Conservation (phyloP, 2,888 invertebrate genomes). For the Andrena trimmerana region DNA sequence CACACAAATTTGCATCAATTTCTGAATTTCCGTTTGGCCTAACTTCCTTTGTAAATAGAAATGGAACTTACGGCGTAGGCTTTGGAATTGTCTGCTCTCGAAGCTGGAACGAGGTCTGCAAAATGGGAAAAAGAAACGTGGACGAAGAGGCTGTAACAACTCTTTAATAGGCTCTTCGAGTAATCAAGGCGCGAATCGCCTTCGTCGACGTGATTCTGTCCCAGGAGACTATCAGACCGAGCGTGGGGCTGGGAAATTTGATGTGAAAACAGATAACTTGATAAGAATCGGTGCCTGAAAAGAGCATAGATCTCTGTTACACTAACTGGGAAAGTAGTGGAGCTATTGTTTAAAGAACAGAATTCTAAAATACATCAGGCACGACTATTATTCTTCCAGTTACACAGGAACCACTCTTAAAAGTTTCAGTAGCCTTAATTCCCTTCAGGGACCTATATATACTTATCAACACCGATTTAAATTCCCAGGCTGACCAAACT, state of each 20-base stretch:
- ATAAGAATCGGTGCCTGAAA: not conserved
- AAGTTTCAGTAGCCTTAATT: too few relatives aligned
- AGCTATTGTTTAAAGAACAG: too few relatives aligned
- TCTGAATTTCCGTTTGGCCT: too few relatives aligned
- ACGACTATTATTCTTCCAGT: too few relatives aligned
- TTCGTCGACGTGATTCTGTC: not conserved
- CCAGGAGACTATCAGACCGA: slow-evolving; percentile 17
- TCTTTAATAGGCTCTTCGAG: slow-evolving; percentile 10
- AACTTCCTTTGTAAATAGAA: too few relatives aligned
- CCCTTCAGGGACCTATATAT: too few relatives aligned
- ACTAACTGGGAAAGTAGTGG: not conserved
- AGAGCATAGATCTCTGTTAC: not conserved
- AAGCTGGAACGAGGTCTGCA: not conserved
- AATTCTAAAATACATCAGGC: too few relatives aligned
- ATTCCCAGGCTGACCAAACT: too few relatives aligned
- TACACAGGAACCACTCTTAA: too few relatives aligned
- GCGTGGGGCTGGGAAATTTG: not conserved
- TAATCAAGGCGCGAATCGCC: slow-evolving; percentile 24
- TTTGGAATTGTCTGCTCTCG: not conserved
- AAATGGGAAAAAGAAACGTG: slow-evolving; percentile 4
- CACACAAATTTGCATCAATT: too few relatives aligned
- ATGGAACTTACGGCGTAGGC: too few relatives aligned
- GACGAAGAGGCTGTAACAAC: not conserved
- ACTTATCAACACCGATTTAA: too few relatives aligned
- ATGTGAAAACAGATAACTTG: not conserved